Evolutionary conservation across 2,797 vertebrate species (phyloP).

Genomic region (Pseudopleuronectes americanus): DNA sequence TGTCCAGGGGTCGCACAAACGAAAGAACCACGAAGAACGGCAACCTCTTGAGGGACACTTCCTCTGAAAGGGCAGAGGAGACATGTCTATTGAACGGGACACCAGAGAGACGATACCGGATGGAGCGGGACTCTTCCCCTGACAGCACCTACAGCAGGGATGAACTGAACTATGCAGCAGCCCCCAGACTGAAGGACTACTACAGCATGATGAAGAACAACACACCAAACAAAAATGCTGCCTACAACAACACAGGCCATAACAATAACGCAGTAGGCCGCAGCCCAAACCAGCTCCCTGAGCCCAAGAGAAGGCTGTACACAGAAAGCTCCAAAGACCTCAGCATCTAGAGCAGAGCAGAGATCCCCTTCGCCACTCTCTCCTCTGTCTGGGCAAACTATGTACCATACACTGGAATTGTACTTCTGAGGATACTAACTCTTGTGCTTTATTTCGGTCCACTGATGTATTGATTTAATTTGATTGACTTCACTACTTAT

Average conservation of each 20-base stretch:
- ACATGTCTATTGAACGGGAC: slow-evolving; percentile 72
- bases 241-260: slow-evolving; percentile 78
- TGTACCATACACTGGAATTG: slow-evolving; percentile 81
- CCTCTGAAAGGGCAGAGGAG: slow-evolving; percentile 84
- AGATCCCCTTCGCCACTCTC: slow-evolving; percentile 65
- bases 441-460: slow-evolving; percentile 71
- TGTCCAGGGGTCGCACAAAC: slow-evolving; percentile 79
- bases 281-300: slow-evolving; percentile 82
- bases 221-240: slow-evolving; percentile 75
- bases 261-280: slow-evolving; percentile 71
- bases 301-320: slow-evolving; percentile 92
- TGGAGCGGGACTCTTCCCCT: slow-evolving; percentile 81
- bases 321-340: slow-evolving; percentile 98
- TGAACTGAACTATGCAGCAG: slow-evolving; percentile 78
- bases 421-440: slow-evolving; percentile 76
- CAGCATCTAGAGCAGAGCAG: slow-evolving; percentile 88
- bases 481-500: slow-evolving; percentile 74
- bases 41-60: slow-evolving; percentile 85
- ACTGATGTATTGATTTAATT: slow-evolving; percentile 71
- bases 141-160: slow-evolving; percentile 85
- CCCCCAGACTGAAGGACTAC: slow-evolving; percentile 87
- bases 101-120: slow-evolving; percentile 73
- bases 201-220: slow-evolving; percentile 86
- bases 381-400: slow-evolving; percentile 70
- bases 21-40: slow-evolving; percentile 85